Base-by-base conservation (phyloP, 2,113 vertebrate genomes). In the Meles meles region DNA sequence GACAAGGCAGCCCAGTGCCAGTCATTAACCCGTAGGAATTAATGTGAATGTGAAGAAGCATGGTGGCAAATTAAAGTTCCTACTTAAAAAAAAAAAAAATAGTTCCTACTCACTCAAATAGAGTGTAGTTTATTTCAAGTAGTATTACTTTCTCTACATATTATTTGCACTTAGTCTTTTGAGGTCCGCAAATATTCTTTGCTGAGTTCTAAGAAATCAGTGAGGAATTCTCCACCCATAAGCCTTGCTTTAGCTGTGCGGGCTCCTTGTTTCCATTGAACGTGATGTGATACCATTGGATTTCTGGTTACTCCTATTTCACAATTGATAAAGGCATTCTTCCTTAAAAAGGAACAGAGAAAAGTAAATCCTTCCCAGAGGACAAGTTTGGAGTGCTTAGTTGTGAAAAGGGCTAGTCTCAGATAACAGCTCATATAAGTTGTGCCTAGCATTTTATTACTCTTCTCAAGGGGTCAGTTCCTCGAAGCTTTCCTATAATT, bases 11-110 rank as follows among this genome's bases (percentile, higher is more conserved):
- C 72, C 37, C 39, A 90, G 94, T 87, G 59, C 21, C 34, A 76
- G 71, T 92, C 69, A 97, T 96, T 94, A 87, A 90, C 39, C 86
- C 25, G 49, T 95, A 93, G 63, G 21, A 96, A 94, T 95, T 83
- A 92, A 49, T 94, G 71, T 72, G 37, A 95, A 71, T 80, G 12
- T 90, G 92, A 92, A 93, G 37, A 88, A 88, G 42, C 34, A 37
- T 92, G 27, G 49, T 85, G 52, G 21, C 79, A 96, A 93, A 89
- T 95, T 29, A 80, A 55, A 47, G 44, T 90, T 85, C 27, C 39
- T 74, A 14, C 29, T 69, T 21, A 0, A 65, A 69, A n/a, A n/a
- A 17, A 65, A 69, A 93, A 89, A 93, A 23, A 76, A 55, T 1
- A 65, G 59, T 90, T 91, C 31, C 39, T 74, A 17, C 34, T 94